Evolutionary conservation across 2,888 invertebrate species (phyloP).

Genomic region (Biston stratarius): DNA sequence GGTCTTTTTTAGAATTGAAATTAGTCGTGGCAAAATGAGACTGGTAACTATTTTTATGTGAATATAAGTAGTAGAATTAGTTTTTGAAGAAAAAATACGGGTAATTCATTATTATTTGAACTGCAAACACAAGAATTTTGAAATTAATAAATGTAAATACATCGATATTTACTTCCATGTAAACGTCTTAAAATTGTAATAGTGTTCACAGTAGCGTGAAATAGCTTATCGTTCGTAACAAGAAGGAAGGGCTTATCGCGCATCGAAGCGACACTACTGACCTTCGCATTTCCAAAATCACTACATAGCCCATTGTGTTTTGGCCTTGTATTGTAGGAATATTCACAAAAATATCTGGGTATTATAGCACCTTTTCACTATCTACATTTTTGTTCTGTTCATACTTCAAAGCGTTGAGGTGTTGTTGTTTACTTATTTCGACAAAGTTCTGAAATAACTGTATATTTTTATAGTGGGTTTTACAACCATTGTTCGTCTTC

Average conservation of each 20-base stretch:
- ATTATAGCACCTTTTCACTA: conserved; percentile 3
- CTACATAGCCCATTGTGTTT: conserved; percentile 68
- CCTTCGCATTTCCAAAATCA: conserved; percentile 83
- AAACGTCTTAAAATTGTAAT: conserved; percentile 50
- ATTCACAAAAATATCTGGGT: conserved; percentile 36
- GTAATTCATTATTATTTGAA: too few relatives aligned
- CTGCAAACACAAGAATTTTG: too few relatives aligned
- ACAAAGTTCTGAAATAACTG: conserved; percentile 10
- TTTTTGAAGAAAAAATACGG: too few relatives aligned
- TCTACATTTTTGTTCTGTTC: conserved; percentile 52
- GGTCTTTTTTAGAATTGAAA: too few relatives aligned
- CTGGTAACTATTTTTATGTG: too few relatives aligned
- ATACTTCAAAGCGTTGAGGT: conserved; percentile 17
- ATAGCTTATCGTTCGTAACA: conserved; percentile 70
- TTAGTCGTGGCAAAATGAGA: too few relatives aligned
- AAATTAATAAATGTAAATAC: too few relatives aligned
- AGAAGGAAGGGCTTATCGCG: conserved; percentile 74
- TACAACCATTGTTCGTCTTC: conserved; percentile 69
- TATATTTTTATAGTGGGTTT: conserved; percentile 19
- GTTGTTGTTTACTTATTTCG: not conserved
- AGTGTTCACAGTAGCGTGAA: conserved; percentile 68
- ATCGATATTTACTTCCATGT: too few relatives aligned
- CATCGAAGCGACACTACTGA: conserved; percentile 65
- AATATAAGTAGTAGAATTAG: too few relatives aligned
- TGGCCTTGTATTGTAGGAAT: conserved; percentile 43